These are phyloP conservation scores for Noctua janthina DNA, from an alignment of 2,888 invertebrate species.

Conservation along the genomic window DNA sequence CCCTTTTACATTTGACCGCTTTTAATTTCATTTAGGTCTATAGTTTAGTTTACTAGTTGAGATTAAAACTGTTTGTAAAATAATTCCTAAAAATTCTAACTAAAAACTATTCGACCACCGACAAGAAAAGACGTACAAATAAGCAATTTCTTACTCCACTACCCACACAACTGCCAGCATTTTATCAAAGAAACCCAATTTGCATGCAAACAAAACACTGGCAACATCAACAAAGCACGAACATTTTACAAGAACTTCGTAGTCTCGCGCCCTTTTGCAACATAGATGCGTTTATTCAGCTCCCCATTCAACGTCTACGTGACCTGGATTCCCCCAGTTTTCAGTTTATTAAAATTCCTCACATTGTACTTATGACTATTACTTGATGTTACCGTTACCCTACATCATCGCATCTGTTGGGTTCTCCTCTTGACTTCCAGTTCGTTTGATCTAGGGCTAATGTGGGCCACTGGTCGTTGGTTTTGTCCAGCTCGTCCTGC, in stretches of 20 bases:
- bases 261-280: conserved; percentile 44
- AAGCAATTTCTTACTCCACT: conserved; percentile 3
- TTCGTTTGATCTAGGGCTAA: too few relatives aligned
- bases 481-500: not conserved
- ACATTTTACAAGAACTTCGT: conserved; percentile 30
- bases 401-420: not conserved
- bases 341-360: conserved; percentile 68
- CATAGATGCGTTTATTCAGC: conserved; percentile 53
- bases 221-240: conserved; percentile 28
- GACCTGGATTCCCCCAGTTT: conserved; percentile 68
- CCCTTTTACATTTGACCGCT: not conserved
- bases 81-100: not conserved
- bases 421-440: not conserved
- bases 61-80: not conserved
- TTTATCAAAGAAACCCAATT: conserved; percentile 52
- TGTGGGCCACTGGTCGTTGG: not conserved
- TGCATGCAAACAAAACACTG: conserved; percentile 39
- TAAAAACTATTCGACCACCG: not conserved
- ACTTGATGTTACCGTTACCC: not conserved
- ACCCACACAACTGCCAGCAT: not conserved
- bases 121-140: conserved; percentile 16
- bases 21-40: not conserved
- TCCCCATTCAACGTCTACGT: conserved; percentile 58
- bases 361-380: not conserved
- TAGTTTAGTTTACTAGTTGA: not conserved